Evolutionary conservation across 30 jellyfish, hydroid and myxozoan species (phyloP).

Genomic region (Hydractinia symbiolongicarpus): DNA sequence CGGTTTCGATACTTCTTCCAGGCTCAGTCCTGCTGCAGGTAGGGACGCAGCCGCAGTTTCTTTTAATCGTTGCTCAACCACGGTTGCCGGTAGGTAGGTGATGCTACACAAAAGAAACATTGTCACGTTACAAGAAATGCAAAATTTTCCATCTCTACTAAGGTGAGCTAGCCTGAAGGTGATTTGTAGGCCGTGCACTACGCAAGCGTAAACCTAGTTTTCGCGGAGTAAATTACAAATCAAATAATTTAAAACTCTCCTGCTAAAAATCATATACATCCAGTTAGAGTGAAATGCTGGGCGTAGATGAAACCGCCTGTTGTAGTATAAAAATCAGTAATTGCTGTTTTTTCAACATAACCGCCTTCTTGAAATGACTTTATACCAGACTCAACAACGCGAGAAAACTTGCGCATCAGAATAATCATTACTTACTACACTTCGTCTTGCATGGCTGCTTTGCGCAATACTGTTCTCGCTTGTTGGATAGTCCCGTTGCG

Average conservation of each 20-base stretch:
- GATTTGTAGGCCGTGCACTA: too few relatives aligned
- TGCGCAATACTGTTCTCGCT: slow-evolving; percentile 69
- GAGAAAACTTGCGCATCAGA: neutral
- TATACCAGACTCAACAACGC: too few relatives aligned
- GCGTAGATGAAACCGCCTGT: too few relatives aligned
- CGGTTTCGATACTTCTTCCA: neutral
- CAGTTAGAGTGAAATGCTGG: too few relatives aligned
- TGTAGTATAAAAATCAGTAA: too few relatives aligned
- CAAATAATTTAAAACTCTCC: too few relatives aligned
- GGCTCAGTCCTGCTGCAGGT: slow-evolving; percentile 1
- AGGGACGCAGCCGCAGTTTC: neutral
- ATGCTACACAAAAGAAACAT: slow-evolving; percentile 1
- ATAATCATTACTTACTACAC: slow-evolving; percentile 41
- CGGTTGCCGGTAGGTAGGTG: slow-evolving; percentile 20
- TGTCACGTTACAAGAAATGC: neutral
- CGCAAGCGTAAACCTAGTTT: too few relatives aligned
- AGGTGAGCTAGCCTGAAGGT: neutral
- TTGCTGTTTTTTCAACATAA: too few relatives aligned
- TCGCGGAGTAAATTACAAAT: too few relatives aligned
- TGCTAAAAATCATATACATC: too few relatives aligned
- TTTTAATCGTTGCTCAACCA: neutral
- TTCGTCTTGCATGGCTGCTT: slow-evolving; percentile 67
- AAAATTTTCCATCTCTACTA: neutral
- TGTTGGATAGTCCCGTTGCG: slow-evolving; percentile 47
- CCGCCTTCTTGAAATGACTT: too few relatives aligned